Evolutionary conservation across 2,113 vertebrate genomes (phyloP).

Genomic region (Petromus typicus): DNA sequence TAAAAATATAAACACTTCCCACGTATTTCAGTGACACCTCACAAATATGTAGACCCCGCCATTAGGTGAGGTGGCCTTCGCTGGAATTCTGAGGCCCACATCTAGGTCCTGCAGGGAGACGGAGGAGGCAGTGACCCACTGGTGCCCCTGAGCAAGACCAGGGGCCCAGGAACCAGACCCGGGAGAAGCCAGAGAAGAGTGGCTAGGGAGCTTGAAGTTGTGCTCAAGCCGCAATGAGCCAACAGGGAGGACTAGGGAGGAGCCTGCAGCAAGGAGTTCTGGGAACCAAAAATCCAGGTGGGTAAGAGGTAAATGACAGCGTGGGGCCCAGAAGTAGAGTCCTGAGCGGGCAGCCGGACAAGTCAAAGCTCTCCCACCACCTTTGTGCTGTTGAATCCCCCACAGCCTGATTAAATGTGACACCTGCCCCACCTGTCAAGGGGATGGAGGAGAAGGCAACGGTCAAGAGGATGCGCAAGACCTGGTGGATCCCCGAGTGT

Average conservation of each 20-base stretch:
- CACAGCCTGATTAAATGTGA: not conserved
- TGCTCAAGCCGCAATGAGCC: not conserved
- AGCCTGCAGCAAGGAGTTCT: not conserved
- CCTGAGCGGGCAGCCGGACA: not conserved
- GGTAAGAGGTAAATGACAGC: not conserved
- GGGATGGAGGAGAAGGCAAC: not conserved
- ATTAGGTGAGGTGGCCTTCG: not conserved
- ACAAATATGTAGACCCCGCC: not conserved
- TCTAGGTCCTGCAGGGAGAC: rapidly evolving
- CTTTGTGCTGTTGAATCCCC: not conserved
- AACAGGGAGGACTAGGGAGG: not conserved
- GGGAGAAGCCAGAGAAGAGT: not conserved
- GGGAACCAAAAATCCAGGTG: not conserved
- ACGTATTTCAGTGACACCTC: no score
- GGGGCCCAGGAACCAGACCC: not conserved
- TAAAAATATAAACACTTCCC: no score
- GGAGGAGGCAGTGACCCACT: not conserved
- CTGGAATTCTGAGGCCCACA: rapidly evolving
- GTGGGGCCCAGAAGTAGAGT: not conserved
- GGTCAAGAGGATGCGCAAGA: not conserved
- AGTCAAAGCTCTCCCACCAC: rapidly evolving
- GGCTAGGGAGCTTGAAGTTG: not conserved
- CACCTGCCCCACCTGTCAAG: no score
- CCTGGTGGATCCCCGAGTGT: not conserved
- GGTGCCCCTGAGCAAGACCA: not conserved